phyloP scores from a whole-genome alignment of 2,113 vertebrate species.

The Pongo pygmaeus region DNA sequence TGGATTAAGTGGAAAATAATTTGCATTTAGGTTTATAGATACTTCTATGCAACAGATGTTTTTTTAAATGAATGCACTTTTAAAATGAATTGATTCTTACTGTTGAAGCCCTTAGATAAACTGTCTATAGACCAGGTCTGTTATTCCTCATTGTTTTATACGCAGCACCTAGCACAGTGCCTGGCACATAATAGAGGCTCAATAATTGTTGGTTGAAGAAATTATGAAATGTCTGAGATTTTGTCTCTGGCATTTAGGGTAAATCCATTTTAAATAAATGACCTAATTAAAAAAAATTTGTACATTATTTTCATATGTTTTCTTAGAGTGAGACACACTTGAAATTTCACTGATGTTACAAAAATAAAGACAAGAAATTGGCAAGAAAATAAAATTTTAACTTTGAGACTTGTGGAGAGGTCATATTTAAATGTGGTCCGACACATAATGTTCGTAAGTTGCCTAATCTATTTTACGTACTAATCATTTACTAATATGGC shows the following conservation, averaged over 20 bases:
- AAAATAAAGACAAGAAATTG: conserved; percentile 38
- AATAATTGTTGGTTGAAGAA: conserved; percentile 19
- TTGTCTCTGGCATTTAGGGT: background rate
- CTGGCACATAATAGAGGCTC: conserved; percentile 60
- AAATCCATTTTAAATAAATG: conserved; percentile 17
- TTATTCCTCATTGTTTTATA: background rate
- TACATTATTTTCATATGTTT: background rate
- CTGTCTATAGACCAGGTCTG: background rate
- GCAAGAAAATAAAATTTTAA: conserved; percentile 41
- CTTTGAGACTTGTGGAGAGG: background rate
- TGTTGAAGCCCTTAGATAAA: conserved; percentile 5
- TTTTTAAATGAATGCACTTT: conserved; percentile 21
- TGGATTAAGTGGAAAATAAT: background rate
- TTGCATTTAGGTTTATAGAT: conserved; percentile 40
- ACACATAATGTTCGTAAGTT: background rate
- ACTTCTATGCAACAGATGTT: background rate
- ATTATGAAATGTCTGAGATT: background rate
- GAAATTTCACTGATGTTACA: background rate
- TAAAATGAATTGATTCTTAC: background rate
- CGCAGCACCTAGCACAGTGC: conserved; percentile 62
- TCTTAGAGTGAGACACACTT: background rate
- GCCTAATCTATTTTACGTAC: background rate
- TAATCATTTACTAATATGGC: background rate
- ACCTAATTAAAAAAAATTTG: background rate
- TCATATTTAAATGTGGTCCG: conserved; percentile 45